Conservation (phyloP, 1,140 invertebrate species). For the Tetramorium parvispinum region DNA sequence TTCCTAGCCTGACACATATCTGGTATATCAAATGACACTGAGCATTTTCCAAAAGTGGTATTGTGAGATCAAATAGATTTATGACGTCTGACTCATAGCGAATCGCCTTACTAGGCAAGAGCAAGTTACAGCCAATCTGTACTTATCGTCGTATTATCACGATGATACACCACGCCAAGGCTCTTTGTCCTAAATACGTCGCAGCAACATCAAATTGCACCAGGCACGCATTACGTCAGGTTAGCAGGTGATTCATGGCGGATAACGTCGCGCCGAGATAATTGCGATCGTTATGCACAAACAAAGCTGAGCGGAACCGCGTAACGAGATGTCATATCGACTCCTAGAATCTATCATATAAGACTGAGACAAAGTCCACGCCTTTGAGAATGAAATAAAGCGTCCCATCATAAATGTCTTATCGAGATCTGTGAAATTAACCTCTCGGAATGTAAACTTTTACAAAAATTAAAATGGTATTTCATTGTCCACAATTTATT, state of each 20-base stretch:
- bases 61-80: not conserved
- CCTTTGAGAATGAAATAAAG: not conserved
- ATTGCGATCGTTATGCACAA: slow-evolving; percentile 71
- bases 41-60: slow-evolving; percentile 8
- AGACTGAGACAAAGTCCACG: not conserved
- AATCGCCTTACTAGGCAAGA: slow-evolving; percentile 11
- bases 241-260: slow-evolving; percentile 72
- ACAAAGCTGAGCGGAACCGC: slow-evolving; percentile 63
- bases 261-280: slow-evolving; percentile 71
- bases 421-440: too few species aligned
- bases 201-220: slow-evolving; percentile 67
- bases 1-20: not conserved
- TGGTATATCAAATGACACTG: not conserved
- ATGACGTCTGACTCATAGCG: slow-evolving; percentile 23
- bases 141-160: slow-evolving; percentile 33
- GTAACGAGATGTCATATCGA: slow-evolving; percentile 62
- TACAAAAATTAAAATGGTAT: too few species aligned
- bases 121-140: slow-evolving; percentile 62
- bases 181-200: slow-evolving; percentile 51
- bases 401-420: not conserved
- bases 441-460: too few species aligned
- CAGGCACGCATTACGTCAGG: slow-evolving; percentile 65
- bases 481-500: too few species aligned
- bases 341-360: slow-evolving; percentile 29
- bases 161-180: slow-evolving; percentile 33